Percentiles rank a stretch among this genome's conserved stretches.
Conservation (phyloP, 2,113 vertebrate species). For the Vidua chalybeata region DNA sequence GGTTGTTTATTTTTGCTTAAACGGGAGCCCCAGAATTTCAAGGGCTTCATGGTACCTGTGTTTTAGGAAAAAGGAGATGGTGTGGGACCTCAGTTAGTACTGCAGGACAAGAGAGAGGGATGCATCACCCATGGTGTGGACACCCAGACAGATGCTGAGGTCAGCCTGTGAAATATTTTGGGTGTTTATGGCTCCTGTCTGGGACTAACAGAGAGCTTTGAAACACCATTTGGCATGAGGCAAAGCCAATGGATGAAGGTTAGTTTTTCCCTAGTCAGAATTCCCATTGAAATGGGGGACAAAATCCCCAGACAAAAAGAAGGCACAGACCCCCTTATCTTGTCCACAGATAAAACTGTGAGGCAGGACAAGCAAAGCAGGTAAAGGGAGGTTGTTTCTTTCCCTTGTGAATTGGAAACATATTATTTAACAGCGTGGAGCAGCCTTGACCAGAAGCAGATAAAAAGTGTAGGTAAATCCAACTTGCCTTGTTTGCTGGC, state of each 20-base stretch:
- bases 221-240: not conserved
- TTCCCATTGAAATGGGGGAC: not conserved
- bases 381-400: not conserved
- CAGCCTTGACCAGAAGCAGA: not conserved
- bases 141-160: not conserved
- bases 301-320: not conserved
- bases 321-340: not conserved
- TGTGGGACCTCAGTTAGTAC: not conserved
- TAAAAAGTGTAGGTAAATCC: not conserved
- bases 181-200: not conserved
- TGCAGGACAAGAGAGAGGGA: not conserved
- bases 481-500: not conserved
- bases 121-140: not conserved
- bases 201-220: not conserved
- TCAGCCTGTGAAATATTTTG: not conserved
- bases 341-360: not conserved
- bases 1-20: not conserved
- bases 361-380: not conserved
- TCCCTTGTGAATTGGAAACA: not conserved
- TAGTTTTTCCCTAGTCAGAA: not conserved
- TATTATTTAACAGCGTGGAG: not conserved
- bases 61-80: not conserved
- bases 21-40: not conserved
- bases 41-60: not conserved
- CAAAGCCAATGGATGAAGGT: not conserved